Evolutionary conservation across 30 jellyfish, hydroid and myxozoan genomes (phyloP).

Genomic region (Chrysaora quinquecirrha): DNA sequence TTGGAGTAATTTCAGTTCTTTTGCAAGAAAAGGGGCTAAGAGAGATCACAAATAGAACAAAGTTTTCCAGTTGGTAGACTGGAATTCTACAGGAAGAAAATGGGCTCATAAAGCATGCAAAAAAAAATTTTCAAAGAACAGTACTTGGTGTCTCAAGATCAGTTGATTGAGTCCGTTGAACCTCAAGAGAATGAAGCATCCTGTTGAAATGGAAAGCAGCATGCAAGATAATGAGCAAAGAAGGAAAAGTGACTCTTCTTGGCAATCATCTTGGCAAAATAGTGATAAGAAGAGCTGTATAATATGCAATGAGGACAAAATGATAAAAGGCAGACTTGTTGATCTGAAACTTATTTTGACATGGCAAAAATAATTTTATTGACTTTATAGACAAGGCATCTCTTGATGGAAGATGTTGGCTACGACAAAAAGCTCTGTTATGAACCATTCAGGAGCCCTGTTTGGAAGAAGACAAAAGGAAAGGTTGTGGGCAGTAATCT

Average conservation of each 20-base stretch:
- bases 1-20: neutral
- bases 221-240: constrained; percentile 33
- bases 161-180: constrained; percentile 39
- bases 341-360: constrained; percentile 12
- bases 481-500: constrained; percentile 18
- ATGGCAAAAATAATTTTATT: constrained; percentile 34
- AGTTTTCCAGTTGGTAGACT: constrained; percentile 11
- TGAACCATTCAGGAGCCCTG: constrained; percentile 50
- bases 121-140: constrained; percentile 39
- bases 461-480: constrained; percentile 38
- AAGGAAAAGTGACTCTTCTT: constrained; percentile 45
- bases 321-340: constrained; percentile 29
- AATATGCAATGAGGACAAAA: constrained; percentile 19
- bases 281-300: constrained; percentile 45
- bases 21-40: constrained; percentile 14
- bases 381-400: constrained; percentile 42
- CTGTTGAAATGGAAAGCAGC: constrained; percentile 24
- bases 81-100: neutral
- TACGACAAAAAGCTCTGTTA: constrained; percentile 33
- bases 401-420: constrained; percentile 38
- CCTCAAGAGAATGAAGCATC: constrained; percentile 24
- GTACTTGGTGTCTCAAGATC: constrained; percentile 58
- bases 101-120: constrained; percentile 45
- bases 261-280: constrained; percentile 42
- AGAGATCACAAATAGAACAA: neutral